phyloP scores from a whole-genome alignment of 1,140 invertebrate species.

The Triops cancriformis region DNA sequence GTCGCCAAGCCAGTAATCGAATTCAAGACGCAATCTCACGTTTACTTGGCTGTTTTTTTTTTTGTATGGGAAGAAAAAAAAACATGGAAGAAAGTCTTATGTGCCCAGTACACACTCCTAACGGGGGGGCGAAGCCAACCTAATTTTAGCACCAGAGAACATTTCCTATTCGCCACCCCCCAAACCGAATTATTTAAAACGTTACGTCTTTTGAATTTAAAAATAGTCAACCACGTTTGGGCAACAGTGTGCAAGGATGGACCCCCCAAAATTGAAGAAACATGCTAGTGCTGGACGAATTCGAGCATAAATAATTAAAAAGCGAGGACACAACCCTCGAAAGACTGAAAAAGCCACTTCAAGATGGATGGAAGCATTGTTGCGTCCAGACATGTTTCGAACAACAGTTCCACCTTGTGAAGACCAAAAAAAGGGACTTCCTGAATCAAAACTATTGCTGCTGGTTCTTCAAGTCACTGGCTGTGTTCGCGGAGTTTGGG shows the following conservation, averaged over 20 bases:
- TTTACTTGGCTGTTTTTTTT: not conserved
- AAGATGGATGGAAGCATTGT: not conserved
- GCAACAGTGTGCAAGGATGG: not conserved
- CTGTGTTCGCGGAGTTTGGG: not conserved
- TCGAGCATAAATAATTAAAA: not conserved
- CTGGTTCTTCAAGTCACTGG: not conserved
- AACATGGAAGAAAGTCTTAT: not conserved
- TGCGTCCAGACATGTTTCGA: not conserved
- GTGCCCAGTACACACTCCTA: not conserved
- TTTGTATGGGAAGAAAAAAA: not conserved
- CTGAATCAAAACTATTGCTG: not conserved
- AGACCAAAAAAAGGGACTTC: not conserved
- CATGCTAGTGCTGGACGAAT: not conserved
- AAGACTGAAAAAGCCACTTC: not conserved
- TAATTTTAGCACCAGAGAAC: not conserved
- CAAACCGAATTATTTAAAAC: slow-evolving; percentile 1
- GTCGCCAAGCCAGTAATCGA: slow-evolving; percentile 1
- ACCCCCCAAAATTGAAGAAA: not conserved
- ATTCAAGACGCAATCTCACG: slow-evolving; percentile 13
- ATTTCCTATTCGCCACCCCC: not conserved
- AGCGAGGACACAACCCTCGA: not conserved
- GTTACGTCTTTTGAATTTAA: not conserved
- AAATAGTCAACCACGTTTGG: not conserved
- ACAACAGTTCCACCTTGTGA: not conserved
- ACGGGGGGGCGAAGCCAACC: not conserved